A percentile compares a stretch with the other conserved stretches of the same genome.
phyloP scores from a whole-genome alignment of 2,888 invertebrate species.

The Synanthedon vespiformis region DNA sequence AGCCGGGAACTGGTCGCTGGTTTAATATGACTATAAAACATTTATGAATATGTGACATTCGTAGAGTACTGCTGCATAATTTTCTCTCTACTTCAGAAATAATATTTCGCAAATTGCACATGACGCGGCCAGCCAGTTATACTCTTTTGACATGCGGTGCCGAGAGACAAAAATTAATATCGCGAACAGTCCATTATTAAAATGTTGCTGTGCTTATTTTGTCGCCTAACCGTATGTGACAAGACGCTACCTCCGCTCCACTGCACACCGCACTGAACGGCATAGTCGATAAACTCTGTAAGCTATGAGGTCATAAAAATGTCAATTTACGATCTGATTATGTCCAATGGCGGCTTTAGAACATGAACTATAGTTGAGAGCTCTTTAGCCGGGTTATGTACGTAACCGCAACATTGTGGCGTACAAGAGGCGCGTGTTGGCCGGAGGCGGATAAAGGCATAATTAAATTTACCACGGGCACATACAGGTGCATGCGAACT shows the following conservation, averaged over 20 bases:
- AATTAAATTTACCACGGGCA: conserved; percentile 25
- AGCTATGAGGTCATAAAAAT: conserved; percentile 6
- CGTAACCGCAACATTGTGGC: conserved; percentile 19
- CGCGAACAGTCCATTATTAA: not conserved
- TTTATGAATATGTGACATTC: too few species aligned
- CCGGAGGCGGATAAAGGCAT: conserved; percentile 11
- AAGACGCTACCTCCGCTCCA: not conserved
- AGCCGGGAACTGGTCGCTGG: too few species aligned
- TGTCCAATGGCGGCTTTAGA: conserved; percentile 16
- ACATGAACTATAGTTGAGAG: conserved; percentile 16
- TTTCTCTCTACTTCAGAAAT: too few species aligned
- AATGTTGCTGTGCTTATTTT: not conserved
- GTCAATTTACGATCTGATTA: conserved; percentile 10
- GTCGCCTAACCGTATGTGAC: not conserved
- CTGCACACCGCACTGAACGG: not conserved
- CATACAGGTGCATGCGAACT: conserved; percentile 17
- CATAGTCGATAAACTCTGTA: conserved; percentile 1
- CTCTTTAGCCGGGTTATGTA: conserved; percentile 13
- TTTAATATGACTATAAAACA: too few species aligned
- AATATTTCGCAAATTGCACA: too few species aligned
- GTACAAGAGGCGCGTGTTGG: conserved; percentile 3
- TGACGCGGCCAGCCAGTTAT: too few species aligned
- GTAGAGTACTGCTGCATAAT: too few species aligned
- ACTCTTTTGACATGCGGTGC: not conserved
- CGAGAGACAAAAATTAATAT: not conserved